phyloP scores from a whole-genome alignment of 1,140 invertebrate genomes.

The Mylabris phalerata region DNA sequence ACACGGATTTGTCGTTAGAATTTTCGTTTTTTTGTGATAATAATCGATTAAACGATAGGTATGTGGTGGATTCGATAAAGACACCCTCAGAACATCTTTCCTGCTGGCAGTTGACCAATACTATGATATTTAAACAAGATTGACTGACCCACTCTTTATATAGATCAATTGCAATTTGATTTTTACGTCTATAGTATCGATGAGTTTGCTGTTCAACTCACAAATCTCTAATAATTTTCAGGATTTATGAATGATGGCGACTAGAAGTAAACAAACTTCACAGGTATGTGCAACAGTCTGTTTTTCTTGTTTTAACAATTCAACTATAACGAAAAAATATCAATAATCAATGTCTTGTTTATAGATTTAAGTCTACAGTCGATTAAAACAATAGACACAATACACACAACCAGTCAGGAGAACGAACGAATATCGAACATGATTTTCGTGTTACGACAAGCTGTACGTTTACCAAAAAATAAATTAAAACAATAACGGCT shows the following conservation, averaged over 20 bases:
- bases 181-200: constrained; percentile 10
- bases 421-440: constrained; percentile 18
- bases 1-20: too few relatives aligned
- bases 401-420: constrained; percentile 8
- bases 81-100: constrained; percentile 15
- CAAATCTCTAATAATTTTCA: neutral
- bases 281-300: constrained; percentile 19
- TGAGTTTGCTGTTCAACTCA: neutral
- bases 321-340: too few relatives aligned
- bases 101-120: constrained; percentile 34
- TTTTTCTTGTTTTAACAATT: too few relatives aligned
- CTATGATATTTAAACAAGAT: constrained; percentile 40
- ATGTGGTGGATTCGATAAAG: too few relatives aligned
- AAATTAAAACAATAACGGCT: too few relatives aligned
- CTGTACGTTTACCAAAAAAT: constrained; percentile 3
- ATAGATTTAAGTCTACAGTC: neutral
- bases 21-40: too few relatives aligned
- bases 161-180: constrained; percentile 37
- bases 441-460: constrained; percentile 31
- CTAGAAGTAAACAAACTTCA: constrained; percentile 19
- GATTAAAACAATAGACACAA: constrained; percentile 3
- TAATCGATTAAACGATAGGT: too few relatives aligned
- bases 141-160: constrained; percentile 44
- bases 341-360: neutral
- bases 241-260: constrained; percentile 29